Evolutionary conservation across 2,797 vertebrate species (phyloP).

Genomic region (Rhynchotus rufescens): DNA sequence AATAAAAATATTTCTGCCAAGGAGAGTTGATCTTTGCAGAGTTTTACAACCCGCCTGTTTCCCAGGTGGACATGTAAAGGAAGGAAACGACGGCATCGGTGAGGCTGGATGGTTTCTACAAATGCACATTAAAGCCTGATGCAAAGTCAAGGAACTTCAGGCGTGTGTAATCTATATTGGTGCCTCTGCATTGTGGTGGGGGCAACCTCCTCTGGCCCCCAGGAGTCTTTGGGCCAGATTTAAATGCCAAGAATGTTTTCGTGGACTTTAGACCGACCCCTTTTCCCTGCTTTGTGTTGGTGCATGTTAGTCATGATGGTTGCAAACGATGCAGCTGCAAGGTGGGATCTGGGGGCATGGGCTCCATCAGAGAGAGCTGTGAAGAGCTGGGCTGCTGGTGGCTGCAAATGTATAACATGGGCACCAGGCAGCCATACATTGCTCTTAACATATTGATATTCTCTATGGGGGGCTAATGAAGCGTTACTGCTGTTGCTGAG

Average conservation of each 20-base stretch:
- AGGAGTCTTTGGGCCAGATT: background rate
- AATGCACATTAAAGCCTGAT: background rate
- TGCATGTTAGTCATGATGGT: background rate
- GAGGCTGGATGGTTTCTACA: slow-evolving; percentile 7
- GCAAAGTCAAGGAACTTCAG: background rate
- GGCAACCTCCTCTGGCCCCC: background rate
- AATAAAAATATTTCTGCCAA: slow-evolving; percentile 64
- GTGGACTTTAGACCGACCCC: background rate
- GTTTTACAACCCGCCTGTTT: slow-evolving; percentile 58
- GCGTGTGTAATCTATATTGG: background rate
- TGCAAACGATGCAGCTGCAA: background rate
- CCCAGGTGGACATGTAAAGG: slow-evolving; percentile 47
- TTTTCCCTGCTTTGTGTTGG: background rate
- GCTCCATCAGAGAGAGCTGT: background rate
- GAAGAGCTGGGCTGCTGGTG: background rate
- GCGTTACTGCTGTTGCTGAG: background rate
- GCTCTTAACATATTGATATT: background rate
- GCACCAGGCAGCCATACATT: background rate
- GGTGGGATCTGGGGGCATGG: background rate
- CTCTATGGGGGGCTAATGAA: background rate
- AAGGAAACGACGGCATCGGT: background rate
- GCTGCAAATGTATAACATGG: background rate
- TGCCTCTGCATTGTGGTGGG: background rate
- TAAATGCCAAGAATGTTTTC: background rate
- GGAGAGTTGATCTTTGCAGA: slow-evolving; percentile 45